Evolutionary conservation across 2,113 vertebrate genomes (phyloP).

Genomic region (Mirounga angustirostris): DNA sequence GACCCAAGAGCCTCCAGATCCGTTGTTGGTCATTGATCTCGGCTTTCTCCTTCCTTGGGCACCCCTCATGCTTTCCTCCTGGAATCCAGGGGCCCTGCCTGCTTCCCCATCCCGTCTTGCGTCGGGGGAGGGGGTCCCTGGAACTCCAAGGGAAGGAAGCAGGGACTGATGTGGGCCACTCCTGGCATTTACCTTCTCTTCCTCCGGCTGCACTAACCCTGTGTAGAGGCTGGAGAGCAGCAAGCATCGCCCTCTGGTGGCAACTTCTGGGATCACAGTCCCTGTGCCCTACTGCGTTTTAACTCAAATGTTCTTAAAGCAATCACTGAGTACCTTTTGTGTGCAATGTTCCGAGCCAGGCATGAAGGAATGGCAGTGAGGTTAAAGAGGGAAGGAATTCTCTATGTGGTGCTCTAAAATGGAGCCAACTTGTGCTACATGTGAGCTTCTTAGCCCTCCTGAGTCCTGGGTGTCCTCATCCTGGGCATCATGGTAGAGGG

Average conservation of each 20-base stretch:
- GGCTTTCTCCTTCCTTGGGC: accelerated
- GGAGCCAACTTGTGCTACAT: accelerated
- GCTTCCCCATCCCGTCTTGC: neutral
- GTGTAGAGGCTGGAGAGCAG: neutral
- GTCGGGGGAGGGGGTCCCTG: neutral
- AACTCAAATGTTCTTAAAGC: neutral
- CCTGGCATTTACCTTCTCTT: neutral
- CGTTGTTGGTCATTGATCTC: neutral
- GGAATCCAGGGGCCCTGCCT: neutral
- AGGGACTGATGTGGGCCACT: accelerated
- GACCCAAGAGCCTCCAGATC: neutral
- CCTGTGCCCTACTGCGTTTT: neutral
- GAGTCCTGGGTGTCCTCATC: neutral
- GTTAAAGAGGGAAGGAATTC: neutral
- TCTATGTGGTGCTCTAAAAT: neutral
- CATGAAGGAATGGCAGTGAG: neutral
- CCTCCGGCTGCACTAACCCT: neutral
- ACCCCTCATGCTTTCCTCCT: neutral
- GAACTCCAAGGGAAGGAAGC: neutral
- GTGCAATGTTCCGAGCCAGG: neutral
- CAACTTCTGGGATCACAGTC: neutral
- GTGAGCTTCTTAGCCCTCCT: accelerated
- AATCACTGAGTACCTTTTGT: neutral
- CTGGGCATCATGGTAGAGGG: neutral
- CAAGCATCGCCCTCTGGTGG: slow-evolving; percentile 21